phyloP scores from a whole-genome alignment of 2,888 invertebrate genomes.

The Yponomeuta sedellus region DNA sequence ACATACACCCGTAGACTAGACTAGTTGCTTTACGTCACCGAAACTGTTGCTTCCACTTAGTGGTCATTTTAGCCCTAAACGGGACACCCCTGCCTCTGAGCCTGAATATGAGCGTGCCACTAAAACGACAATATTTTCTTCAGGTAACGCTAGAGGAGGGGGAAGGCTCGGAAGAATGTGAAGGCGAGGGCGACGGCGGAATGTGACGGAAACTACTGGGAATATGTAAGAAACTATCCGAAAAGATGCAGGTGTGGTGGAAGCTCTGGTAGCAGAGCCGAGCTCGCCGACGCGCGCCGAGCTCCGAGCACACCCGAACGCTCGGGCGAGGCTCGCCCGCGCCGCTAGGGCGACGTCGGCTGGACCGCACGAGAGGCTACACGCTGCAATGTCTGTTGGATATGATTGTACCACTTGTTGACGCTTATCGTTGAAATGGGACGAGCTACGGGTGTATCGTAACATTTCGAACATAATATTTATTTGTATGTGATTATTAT shows the following conservation, averaged over 20 bases:
- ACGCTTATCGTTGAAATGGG: constrained; percentile 70
- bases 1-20: constrained; percentile 4
- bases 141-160: constrained; percentile 93
- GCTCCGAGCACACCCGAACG: constrained; percentile 2
- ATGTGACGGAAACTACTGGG: constrained; percentile 96
- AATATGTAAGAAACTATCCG: constrained; percentile 92
- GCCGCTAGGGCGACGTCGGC: constrained; percentile 15
- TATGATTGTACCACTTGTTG: constrained; percentile 55
- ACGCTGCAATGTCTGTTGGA: constrained; percentile 9
- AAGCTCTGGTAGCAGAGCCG: constrained; percentile 82
- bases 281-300: constrained; percentile 1
- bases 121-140: constrained; percentile 21
- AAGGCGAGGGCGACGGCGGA: constrained; percentile 78
- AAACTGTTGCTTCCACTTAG: background rate
- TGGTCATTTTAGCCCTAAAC: background rate
- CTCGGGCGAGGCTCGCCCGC: constrained; percentile 20
- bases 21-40: background rate
- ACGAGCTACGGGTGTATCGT: constrained; percentile 57
- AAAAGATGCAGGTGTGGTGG: constrained; percentile 93
- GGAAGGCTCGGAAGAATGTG: constrained; percentile 80
- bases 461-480: constrained; percentile 60
- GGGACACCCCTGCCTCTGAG: background rate
- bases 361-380: background rate
- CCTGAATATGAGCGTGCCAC: background rate
- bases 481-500: constrained; percentile 69